Evolutionary conservation across 2,797 vertebrate genomes (phyloP).

Genomic region (Harpagifer antarcticus): DNA sequence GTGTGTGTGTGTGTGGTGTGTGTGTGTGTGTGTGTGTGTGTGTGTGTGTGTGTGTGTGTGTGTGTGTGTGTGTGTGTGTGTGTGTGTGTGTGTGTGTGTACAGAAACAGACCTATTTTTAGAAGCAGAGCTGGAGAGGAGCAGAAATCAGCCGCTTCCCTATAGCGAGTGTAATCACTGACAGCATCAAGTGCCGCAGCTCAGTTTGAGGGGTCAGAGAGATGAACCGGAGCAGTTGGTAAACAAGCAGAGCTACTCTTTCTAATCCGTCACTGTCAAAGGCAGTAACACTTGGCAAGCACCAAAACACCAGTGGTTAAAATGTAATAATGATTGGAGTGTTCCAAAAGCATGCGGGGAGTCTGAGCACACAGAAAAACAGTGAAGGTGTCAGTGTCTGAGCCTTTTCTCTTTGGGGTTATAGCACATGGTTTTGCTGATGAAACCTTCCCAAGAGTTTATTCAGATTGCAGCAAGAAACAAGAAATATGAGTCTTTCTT

Average conservation of each 20-base stretch:
- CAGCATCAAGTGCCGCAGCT: constrained; percentile 45
- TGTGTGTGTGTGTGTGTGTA: constrained; percentile 28
- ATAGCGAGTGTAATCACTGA: constrained; percentile 65
- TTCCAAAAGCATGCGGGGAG: background rate
- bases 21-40: constrained; percentile 7
- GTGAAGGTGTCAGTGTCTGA: background rate
- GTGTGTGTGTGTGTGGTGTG: constrained; percentile 18
- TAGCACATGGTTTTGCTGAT: constrained; percentile 24
- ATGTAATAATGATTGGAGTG: constrained; percentile 43
- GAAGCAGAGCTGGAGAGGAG: constrained; percentile 54
- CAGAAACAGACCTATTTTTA: constrained; percentile 78
- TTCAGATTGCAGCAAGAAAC: constrained; percentile 27
- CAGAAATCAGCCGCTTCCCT: constrained; percentile 66
- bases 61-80: constrained; percentile 8
- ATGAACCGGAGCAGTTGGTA: constrained; percentile 19
- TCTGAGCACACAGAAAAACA: background rate
- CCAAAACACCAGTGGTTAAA: constrained; percentile 28
- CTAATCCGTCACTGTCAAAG: constrained; percentile 38
- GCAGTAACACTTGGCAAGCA: constrained; percentile 38
- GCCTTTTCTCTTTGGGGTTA: constrained; percentile 17
- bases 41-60: constrained; percentile 13
- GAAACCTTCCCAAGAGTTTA: constrained; percentile 23
- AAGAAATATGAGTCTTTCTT: constrained; percentile 11
- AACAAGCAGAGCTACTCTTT: constrained; percentile 22
- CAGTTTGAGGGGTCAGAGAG: constrained; percentile 39